These are phyloP conservation scores for Bursaphelenchus mucronatus DNA, from an alignment of 1,140 invertebrate species.

Conservation along the genomic window DNA sequence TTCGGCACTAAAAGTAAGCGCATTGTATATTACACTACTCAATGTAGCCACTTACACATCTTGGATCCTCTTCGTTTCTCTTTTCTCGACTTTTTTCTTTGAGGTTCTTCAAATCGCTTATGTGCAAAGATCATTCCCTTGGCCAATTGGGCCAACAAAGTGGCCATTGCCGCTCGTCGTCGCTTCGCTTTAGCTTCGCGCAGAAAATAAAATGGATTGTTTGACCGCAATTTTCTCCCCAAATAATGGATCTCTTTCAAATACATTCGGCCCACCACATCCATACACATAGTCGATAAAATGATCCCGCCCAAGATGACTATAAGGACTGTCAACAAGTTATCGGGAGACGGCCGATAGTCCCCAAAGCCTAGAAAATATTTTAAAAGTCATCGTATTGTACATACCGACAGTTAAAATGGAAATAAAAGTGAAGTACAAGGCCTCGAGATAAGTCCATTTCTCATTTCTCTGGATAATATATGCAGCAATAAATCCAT, in stretches of 20 bases:
- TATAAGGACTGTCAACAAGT: slow-evolving; percentile 44
- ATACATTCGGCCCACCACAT: slow-evolving; percentile 60
- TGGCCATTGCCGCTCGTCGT: slow-evolving; percentile 54
- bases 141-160: slow-evolving; percentile 55
- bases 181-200: slow-evolving; percentile 59
- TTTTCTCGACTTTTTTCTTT: slow-evolving; percentile 43
- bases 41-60: slow-evolving; percentile 42
- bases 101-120: slow-evolving; percentile 52
- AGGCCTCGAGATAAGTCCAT: slow-evolving; percentile 55
- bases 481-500: slow-evolving; percentile 55
- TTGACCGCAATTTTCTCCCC: slow-evolving; percentile 55
- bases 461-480: slow-evolving; percentile 47
- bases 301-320: slow-evolving; percentile 54
- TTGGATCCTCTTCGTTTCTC: slow-evolving; percentile 43
- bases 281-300: slow-evolving; percentile 59
- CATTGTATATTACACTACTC: not conserved
- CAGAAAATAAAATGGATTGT: slow-evolving; percentile 59
- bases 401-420: slow-evolving; percentile 58
- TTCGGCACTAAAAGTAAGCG: slow-evolving; percentile 53
- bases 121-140: slow-evolving; percentile 60
- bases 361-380: slow-evolving; percentile 52
- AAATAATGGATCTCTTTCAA: slow-evolving; percentile 60
- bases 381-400: not conserved
- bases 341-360: slow-evolving; percentile 48
- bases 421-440: slow-evolving; percentile 59